These are phyloP conservation scores for Apeira syringaria DNA, from an alignment of 2,888 invertebrate species.

Conservation along the genomic window DNA sequence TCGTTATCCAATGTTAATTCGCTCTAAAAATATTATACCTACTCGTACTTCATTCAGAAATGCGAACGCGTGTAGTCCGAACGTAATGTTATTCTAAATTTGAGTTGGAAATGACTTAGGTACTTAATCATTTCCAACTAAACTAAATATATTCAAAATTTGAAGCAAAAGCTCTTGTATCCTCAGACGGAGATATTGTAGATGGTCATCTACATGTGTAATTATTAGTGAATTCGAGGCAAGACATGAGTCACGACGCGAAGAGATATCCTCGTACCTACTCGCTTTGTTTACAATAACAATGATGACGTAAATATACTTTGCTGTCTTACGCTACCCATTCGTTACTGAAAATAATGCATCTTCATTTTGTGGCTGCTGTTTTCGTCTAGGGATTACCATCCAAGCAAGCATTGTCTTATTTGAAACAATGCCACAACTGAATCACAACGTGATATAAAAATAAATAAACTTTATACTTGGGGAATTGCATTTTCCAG, in stretches of 20 bases:
- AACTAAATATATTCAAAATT: too few relatives aligned
- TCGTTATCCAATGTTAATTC: constrained; percentile 5
- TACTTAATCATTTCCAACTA: too few relatives aligned
- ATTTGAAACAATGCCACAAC: constrained; percentile 22
- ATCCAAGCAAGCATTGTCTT: constrained; percentile 16
- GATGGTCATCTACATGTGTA: constrained; percentile 39
- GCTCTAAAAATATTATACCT: constrained; percentile 11
- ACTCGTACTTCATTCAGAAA: too few relatives aligned
- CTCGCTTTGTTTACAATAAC: constrained; percentile 65
- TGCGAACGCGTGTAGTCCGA: too few relatives aligned
- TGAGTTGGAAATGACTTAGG: constrained; percentile 21
- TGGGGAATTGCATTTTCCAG: constrained; percentile 46
- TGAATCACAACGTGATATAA: constrained; percentile 15
- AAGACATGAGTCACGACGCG: constrained; percentile 45
- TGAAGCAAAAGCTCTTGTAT: constrained; percentile 29
- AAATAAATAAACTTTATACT: constrained; percentile 39
- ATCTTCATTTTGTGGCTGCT: constrained; percentile 8
- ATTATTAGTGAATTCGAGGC: constrained; percentile 44
- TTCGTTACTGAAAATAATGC: constrained; percentile 12
- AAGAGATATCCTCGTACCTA: constrained; percentile 40
- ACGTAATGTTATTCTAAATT: constrained; percentile 12
- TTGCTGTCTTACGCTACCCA: constrained; percentile 22
- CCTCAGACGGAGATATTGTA: constrained; percentile 37
- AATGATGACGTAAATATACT: constrained; percentile 51
- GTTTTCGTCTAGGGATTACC: constrained; percentile 5